Conservation (phyloP, 2,797 vertebrate genomes). For the Poeciliopsis paucimaculata region DNA sequence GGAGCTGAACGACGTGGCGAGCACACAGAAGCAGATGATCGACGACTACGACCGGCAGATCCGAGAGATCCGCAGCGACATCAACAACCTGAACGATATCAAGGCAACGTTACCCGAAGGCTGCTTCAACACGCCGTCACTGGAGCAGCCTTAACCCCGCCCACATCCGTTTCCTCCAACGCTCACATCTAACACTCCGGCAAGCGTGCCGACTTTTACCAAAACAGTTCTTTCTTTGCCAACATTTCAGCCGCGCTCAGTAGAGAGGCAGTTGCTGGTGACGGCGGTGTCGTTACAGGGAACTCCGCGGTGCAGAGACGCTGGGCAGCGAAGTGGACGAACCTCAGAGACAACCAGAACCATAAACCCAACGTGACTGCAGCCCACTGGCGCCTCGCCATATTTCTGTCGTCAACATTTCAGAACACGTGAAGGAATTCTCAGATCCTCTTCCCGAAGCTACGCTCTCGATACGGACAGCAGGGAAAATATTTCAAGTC, state of each 20-base stretch:
- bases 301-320: constrained; percentile 45
- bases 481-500: constrained; percentile 9
- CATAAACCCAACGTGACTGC: constrained; percentile 77
- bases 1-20: constrained; percentile 88
- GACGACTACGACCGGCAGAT: constrained; percentile 92
- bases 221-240: constrained; percentile 63
- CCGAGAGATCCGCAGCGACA: constrained; percentile 90
- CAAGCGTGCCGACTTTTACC: constrained; percentile 70
- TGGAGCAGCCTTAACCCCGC: constrained; percentile 89
- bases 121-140: constrained; percentile 96
- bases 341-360: constrained; percentile 47
- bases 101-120: constrained; percentile 92
- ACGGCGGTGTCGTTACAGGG: constrained; percentile 33
- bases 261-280: constrained; percentile 53
- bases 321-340: constrained; percentile 35
- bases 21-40: constrained; percentile 90
- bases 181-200: constrained; percentile 76
- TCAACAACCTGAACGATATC: constrained; percentile 95
- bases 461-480: neutral
- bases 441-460: constrained; percentile 34
- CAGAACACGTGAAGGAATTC: constrained; percentile 73
- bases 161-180: constrained; percentile 29
- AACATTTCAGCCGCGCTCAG: constrained; percentile 31
- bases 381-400: constrained; percentile 14
- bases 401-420: neutral